These are phyloP conservation scores for Callinectes sapidus DNA, from an alignment of 2,888 invertebrate genomes.

Conservation along the genomic window DNA sequence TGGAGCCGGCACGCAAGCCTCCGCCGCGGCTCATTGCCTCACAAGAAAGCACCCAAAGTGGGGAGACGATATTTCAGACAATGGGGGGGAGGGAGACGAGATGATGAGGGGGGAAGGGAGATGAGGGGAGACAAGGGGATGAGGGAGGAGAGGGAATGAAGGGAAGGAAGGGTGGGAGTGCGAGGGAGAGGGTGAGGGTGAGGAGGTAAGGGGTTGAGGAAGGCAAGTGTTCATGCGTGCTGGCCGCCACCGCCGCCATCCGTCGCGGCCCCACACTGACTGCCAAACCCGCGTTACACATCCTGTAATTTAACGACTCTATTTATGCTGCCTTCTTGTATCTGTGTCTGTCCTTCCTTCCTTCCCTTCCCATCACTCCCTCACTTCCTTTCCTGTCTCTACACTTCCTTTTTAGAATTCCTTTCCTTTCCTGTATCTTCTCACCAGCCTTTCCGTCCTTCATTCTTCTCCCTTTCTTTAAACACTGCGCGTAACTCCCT, in stretches of 20 bases:
- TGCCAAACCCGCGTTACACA: constrained; percentile 23
- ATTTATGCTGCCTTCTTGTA: background rate
- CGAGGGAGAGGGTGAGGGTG: background rate
- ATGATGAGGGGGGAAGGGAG: background rate
- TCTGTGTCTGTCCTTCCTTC: background rate
- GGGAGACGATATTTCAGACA: constrained; percentile 3
- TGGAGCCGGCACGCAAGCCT: constrained; percentile 40
- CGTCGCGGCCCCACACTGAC: background rate
- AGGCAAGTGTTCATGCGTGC: constrained; percentile 22
- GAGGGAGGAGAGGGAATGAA: background rate
- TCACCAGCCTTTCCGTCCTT: background rate
- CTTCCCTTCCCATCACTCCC: background rate
- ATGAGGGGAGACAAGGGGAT: background rate
- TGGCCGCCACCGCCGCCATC: background rate
- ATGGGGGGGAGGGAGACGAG: constrained; percentile 17
- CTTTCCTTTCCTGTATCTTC: background rate
- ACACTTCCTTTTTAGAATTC: background rate
- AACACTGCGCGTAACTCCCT: background rate
- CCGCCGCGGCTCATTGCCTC: constrained; percentile 37
- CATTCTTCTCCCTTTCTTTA: background rate
- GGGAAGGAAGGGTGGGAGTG: background rate
- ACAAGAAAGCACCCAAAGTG: constrained; percentile 27
- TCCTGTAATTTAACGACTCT: constrained; percentile 36
- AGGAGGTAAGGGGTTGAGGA: background rate
- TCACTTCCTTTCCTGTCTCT: background rate